These are phyloP conservation scores for Sebastes itinus DNA, from an alignment of 2,797 vertebrate species.

Conservation along the genomic window DNA sequence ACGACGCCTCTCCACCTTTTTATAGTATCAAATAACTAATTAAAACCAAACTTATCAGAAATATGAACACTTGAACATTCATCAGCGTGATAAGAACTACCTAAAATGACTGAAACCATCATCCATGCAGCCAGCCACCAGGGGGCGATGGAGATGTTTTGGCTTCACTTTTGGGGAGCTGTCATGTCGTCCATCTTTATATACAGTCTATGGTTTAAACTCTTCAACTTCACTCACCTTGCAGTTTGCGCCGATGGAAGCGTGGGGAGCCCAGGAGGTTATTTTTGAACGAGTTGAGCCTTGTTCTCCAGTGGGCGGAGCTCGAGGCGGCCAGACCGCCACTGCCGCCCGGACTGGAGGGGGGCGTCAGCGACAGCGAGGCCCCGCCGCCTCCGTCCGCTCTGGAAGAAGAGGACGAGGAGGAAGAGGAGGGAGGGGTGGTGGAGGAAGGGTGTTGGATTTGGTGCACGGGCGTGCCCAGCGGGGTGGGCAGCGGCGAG, in stretches of 20 bases:
- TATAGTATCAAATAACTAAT: no score
- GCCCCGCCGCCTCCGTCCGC: constrained; percentile 83
- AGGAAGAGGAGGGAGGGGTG: constrained; percentile 89
- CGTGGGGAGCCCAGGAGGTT: constrained; percentile 93
- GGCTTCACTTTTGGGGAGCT: background rate
- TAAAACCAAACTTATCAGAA: no score
- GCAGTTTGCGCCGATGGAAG: constrained; percentile 94
- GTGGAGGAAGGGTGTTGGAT: constrained; percentile 85
- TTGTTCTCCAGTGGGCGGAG: constrained; percentile 92
- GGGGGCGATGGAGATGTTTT: background rate
- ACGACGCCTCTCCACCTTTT: background rate
- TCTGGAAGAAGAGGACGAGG: constrained; percentile 88
- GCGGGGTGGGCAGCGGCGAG: constrained; percentile 89
- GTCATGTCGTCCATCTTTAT: background rate
- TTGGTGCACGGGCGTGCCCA: constrained; percentile 91
- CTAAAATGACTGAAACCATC: no score
- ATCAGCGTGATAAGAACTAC: no score
- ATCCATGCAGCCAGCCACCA: background rate
- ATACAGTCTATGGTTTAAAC: no score
- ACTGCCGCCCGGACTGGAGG: constrained; percentile 86
- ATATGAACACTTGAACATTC: no score
- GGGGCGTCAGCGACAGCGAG: constrained; percentile 86
- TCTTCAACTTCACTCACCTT: constrained; percentile 77
- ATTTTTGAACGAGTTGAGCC: constrained; percentile 95
- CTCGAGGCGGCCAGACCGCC: constrained; percentile 86